Evolutionary conservation across 2,888 invertebrate genomes (phyloP), one percentile per base, ranked within the genome.

Genomic region (Polydesmus complanatus): DNA sequence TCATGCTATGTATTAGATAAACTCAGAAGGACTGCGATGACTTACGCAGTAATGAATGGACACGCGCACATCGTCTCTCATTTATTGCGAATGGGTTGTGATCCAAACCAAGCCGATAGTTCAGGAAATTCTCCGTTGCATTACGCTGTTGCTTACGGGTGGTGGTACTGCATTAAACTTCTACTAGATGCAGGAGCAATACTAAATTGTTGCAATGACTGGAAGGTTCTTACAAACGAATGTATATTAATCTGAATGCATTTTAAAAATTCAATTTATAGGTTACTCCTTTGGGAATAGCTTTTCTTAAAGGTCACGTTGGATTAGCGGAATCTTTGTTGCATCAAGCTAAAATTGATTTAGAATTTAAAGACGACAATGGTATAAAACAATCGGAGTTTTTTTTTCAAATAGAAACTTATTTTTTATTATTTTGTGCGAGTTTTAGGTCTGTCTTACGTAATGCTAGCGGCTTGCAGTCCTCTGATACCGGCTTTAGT

Each of bases 111-210:
- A 3, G 69, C 69, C 0, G 79, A 79, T 66, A 73, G 74, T 26
- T 78, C 78, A 8, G 78, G 77, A 37, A 79, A 79, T 68, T 72
- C 77, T 1, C 67, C 75, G 1, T 70, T 77, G 1, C 78, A 79
- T 68, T 79, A 79, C 68, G 78, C 79, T 1, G 74, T 75, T 54
- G 78, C 78, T 0, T 79, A 79, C 67, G 79, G 79, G 21, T 79
- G 78, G 78, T 73, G 75, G 66, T 75, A 74, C 66, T 73, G 73
- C 61, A 68, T 77, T 26, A 72, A 77, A 64, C 65, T 77, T 8
- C 70, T 79, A 19, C 68, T 77, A 19, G 74, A 76, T 64, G 69
- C 71, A 25, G 71, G 70, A 11, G 76, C 75, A 27, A 69, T 71
- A 25, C 68, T 73, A 2, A 72, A 70, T 65, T 68, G 67, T n/a